Percentiles rank a stretch among this genome's conserved stretches.
Evolutionary conservation across 2,797 vertebrate species (phyloP).

Genomic region (Carcharodon carcharias): DNA sequence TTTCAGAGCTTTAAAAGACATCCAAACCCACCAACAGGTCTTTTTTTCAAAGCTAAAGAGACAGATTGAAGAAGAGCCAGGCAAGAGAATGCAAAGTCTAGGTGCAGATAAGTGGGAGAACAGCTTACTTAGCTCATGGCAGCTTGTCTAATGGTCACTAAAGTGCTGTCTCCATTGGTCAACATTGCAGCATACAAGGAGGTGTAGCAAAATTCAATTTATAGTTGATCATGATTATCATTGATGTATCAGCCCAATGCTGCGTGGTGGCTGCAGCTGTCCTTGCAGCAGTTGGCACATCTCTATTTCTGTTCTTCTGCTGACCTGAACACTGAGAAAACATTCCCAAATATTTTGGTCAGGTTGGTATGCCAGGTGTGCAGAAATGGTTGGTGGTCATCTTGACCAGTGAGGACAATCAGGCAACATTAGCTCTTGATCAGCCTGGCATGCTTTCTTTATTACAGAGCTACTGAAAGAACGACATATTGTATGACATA

Average conservation of each 20-base stretch:
- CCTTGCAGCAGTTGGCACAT: not conserved
- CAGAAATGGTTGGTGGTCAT: not conserved
- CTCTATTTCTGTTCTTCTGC: not conserved
- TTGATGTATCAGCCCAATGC: not conserved
- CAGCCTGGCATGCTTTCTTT: not conserved
- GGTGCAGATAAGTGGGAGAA: not conserved
- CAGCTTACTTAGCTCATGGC: not conserved
- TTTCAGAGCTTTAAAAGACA: not conserved
- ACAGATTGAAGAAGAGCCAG: not conserved
- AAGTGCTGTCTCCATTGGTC: not conserved
- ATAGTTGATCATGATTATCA: not conserved
- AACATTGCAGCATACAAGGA: not conserved
- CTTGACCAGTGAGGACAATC: not conserved
- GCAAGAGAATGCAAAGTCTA: not conserved
- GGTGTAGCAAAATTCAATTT: not conserved
- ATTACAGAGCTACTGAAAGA: not conserved
- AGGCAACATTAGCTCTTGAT: not conserved
- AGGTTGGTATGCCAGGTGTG: not conserved
- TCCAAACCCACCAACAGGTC: not conserved
- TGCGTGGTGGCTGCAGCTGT: not conserved
- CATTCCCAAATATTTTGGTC: not conserved
- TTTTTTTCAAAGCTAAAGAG: too few relatives aligned
- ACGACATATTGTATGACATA: not conserved
- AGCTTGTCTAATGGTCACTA: not conserved
- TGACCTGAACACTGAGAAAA: not conserved